Conservation (phyloP, 2,888 invertebrate species). For the Blastobasis lacticolella region DNA sequence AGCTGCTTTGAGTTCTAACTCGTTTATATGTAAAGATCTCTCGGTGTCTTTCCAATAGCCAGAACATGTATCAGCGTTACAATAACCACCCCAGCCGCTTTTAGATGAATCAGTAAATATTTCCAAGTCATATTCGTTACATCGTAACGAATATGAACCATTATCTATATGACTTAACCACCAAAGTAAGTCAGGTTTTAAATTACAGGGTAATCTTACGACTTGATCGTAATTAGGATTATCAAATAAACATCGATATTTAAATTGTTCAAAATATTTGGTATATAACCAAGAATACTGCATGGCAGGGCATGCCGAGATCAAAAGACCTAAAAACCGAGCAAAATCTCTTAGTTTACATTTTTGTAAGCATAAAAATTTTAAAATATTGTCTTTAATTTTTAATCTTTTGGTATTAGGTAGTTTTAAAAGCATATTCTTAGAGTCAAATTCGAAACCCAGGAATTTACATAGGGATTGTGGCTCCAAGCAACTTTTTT, state of each 20-base stretch:
- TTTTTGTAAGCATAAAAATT: not conserved
- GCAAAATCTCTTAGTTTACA: constrained; percentile 1
- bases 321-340: not conserved
- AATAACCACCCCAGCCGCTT: constrained; percentile 4
- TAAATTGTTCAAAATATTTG: too few relatives aligned
- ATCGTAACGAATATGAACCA: not conserved
- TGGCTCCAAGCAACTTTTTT: too few relatives aligned
- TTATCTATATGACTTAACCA: not conserved
- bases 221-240: too few relatives aligned
- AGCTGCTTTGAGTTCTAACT: constrained; percentile 8
- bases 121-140: not conserved
- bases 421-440: not conserved
- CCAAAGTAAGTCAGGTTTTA: not conserved
- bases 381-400: not conserved
- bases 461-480: too few relatives aligned
- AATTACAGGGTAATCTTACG: not conserved
- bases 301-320: constrained; percentile 4
- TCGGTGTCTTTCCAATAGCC: too few relatives aligned
- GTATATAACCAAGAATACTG: too few relatives aligned
- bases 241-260: too few relatives aligned
- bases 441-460: not conserved
- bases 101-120: too few relatives aligned
- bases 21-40: constrained; percentile 5
- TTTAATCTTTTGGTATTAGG: not conserved
- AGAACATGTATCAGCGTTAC: constrained; percentile 1